phyloP scores from a whole-genome alignment of 2,113 vertebrate genomes.

The Pungitius pungitius region DNA sequence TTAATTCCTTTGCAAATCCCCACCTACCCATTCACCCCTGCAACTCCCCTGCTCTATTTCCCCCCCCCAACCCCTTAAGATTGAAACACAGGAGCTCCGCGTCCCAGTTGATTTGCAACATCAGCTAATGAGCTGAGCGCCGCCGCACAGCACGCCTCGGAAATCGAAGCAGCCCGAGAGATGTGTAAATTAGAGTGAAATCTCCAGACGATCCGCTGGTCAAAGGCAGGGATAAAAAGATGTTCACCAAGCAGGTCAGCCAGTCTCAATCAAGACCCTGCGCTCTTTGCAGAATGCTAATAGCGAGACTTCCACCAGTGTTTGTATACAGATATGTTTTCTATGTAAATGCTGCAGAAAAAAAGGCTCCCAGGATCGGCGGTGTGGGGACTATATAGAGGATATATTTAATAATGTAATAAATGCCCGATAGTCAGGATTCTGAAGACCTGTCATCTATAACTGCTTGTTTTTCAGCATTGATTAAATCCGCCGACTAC shows the following conservation, averaged over 20 bases:
- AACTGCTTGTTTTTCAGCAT: slow-evolving; percentile 1
- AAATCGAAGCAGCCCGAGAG: slow-evolving; percentile 64
- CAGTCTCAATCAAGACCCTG: slow-evolving; percentile 36
- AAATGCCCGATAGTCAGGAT: slow-evolving; percentile 1
- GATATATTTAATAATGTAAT: slow-evolving; percentile 1
- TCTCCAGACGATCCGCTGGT: slow-evolving; percentile 54
- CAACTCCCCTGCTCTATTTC: slow-evolving; percentile 41
- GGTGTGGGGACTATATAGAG: background rate
- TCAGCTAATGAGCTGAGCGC: slow-evolving; percentile 72
- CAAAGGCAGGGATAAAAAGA: slow-evolving; percentile 52
- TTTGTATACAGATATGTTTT: slow-evolving; percentile 6
- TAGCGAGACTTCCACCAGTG: slow-evolving; percentile 41
- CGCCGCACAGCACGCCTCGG: slow-evolving; percentile 48
- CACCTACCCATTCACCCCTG: slow-evolving; percentile 32
- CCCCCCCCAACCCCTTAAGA: slow-evolving; percentile 41
- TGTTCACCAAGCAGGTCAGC: slow-evolving; percentile 58
- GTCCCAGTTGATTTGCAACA: slow-evolving; percentile 68
- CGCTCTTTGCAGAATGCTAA: slow-evolving; percentile 39
- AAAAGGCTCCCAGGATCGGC: background rate
- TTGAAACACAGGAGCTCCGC: slow-evolving; percentile 47
- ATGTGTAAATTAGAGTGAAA: slow-evolving; percentile 61
- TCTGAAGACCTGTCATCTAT: background rate
- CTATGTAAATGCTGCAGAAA: slow-evolving; percentile 15
- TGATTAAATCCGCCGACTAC: slow-evolving; percentile 9
- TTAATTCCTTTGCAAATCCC: slow-evolving; percentile 21